These are phyloP conservation scores for Cantharis flavilabris DNA, from an alignment of 2,888 invertebrate genomes.

Conservation along the genomic window DNA sequence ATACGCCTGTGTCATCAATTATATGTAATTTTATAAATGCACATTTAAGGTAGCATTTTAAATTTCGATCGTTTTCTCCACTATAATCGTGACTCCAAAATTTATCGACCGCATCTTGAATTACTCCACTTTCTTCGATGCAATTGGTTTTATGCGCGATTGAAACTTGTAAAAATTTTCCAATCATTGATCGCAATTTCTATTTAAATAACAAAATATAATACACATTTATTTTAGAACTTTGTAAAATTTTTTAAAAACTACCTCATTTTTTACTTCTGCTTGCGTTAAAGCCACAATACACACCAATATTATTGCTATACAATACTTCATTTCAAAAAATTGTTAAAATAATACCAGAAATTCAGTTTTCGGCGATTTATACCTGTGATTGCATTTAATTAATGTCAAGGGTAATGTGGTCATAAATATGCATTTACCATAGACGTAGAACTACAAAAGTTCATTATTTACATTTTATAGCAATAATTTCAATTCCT, in stretches of 20 bases:
- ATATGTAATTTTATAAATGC: neutral
- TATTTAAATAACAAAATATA: neutral
- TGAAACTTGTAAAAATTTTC: neutral
- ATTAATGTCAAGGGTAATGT: no score
- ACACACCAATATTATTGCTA: neutral
- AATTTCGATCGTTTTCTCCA: neutral
- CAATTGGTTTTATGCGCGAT: neutral
- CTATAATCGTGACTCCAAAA: neutral
- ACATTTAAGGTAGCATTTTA: neutral
- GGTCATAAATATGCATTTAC: no score
- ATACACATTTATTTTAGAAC: neutral
- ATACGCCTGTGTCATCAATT: neutral
- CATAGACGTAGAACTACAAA: no score
- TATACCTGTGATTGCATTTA: neutral
- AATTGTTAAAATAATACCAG: neutral
- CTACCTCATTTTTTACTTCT: neutral
- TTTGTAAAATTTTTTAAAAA: neutral
- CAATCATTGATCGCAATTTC: neutral
- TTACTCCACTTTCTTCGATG: neutral
- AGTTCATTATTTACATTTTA: no score
- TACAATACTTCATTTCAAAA: neutral
- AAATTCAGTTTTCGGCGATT: neutral
- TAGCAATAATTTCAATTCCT: no score
- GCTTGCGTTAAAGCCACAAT: neutral
- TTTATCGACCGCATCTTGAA: neutral